Percentiles rank a stretch among this genome's conserved stretches.
Evolutionary conservation across 2,888 invertebrate species (phyloP).

Genomic region (Terebella lapidaria): DNA sequence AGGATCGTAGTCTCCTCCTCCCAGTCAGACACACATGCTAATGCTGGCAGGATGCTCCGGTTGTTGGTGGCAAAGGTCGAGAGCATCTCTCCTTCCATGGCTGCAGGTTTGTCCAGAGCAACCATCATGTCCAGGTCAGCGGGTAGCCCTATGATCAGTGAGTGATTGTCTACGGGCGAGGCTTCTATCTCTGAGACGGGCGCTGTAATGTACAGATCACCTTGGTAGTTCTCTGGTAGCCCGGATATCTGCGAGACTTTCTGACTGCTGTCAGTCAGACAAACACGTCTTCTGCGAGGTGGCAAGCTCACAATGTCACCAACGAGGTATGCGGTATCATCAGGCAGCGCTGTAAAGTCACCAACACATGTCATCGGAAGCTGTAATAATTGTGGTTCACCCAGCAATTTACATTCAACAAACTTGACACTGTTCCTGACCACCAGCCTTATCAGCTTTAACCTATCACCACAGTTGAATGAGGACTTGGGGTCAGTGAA

Average conservation of each 20-base stretch:
- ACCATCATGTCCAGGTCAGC: constrained; percentile 14
- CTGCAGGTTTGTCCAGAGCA: constrained; percentile 10
- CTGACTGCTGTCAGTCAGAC: constrained; percentile 2
- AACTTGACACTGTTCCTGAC: constrained; percentile 11
- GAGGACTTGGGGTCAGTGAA: background rate
- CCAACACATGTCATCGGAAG: constrained; percentile 19
- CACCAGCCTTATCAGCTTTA: constrained; percentile 19
- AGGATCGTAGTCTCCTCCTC: constrained; percentile 26
- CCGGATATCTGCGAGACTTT: constrained; percentile 15
- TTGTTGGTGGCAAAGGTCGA: constrained; percentile 22
- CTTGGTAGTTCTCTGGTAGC: constrained; percentile 17
- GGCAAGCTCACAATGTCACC: constrained; percentile 20
- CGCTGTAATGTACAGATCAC: constrained; percentile 17
- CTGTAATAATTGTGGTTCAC: constrained; percentile 10
- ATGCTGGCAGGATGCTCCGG: constrained; percentile 22
- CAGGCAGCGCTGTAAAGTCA: constrained; percentile 20
- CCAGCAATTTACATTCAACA: constrained; percentile 16
- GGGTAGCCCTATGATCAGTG: constrained; percentile 21
- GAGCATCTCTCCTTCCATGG: constrained; percentile 17
- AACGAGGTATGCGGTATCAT: constrained; percentile 20
- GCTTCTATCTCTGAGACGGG: constrained; percentile 21
- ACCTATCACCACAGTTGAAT: constrained; percentile 14
- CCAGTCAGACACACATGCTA: constrained; percentile 22
- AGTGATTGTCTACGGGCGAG: constrained; percentile 11
- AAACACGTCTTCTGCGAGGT: constrained; percentile 16